Percentiles rank a stretch among this genome's conserved stretches.
phyloP scores from a whole-genome alignment of 2,888 invertebrate species.

The Perdita meconis region DNA sequence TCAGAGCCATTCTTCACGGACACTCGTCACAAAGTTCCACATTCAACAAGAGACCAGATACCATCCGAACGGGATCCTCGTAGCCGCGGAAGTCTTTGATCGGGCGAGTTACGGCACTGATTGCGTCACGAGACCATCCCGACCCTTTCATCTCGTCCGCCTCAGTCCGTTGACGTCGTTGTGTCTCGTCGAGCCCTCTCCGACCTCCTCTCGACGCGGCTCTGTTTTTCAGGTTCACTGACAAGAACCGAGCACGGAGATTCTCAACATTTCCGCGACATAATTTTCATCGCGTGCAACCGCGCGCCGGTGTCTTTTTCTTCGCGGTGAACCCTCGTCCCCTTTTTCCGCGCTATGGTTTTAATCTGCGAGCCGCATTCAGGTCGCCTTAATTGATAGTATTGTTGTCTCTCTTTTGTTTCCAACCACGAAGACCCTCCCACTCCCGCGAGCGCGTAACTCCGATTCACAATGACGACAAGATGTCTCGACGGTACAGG shows the following conservation, averaged over 20 bases:
- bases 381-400: slow-evolving; percentile 21
- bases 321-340: neutral
- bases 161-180: slow-evolving; percentile 38
- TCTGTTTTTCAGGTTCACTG: slow-evolving; percentile 55
- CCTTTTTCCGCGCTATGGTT: slow-evolving; percentile 1
- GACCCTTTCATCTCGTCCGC: slow-evolving; percentile 44
- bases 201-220: slow-evolving; percentile 29
- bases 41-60: neutral
- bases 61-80: slow-evolving; percentile 8
- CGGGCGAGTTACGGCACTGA: slow-evolving; percentile 43
- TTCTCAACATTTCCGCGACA: slow-evolving; percentile 55
- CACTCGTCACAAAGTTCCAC: too few species aligned
- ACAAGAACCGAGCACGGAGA: slow-evolving; percentile 29
- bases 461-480: neutral
- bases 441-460: neutral
- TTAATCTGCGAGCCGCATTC: slow-evolving; percentile 18
- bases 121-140: slow-evolving; percentile 51
- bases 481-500: too few species aligned
- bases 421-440: neutral
- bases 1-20: too few species aligned
- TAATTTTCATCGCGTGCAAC: slow-evolving; percentile 42
- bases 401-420: neutral
- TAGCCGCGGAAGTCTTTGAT: slow-evolving; percentile 16
- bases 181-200: slow-evolving; percentile 44
- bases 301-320: neutral